Evolutionary conservation across 1,140 invertebrate species (phyloP).

Genomic region (Lucilia sericata): DNA sequence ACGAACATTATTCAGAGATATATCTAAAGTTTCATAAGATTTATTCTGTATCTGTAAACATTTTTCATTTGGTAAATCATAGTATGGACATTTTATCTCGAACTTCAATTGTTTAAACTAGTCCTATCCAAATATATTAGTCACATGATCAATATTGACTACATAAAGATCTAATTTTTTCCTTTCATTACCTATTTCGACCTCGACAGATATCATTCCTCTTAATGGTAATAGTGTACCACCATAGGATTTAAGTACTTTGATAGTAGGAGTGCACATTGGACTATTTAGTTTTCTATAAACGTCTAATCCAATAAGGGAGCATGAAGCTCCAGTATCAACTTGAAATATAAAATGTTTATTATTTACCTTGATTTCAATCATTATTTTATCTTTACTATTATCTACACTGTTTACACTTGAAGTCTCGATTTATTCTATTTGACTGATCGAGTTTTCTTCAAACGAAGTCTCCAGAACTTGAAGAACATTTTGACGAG

Average conservation of each 20-base stretch:
- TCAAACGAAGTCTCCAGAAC: too few relatives aligned
- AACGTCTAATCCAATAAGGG: conserved; percentile 2
- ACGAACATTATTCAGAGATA: too few relatives aligned
- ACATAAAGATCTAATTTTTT: not conserved
- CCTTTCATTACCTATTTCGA: not conserved
- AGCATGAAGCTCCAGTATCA: conserved; percentile 11
- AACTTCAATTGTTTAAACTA: not conserved
- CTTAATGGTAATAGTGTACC: not conserved
- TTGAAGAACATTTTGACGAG: too few relatives aligned
- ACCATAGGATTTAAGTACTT: not conserved
- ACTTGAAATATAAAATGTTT: not conserved
- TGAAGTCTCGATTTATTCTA: too few relatives aligned
- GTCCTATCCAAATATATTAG: not conserved
- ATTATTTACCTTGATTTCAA: conserved; percentile 13
- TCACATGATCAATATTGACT: not conserved
- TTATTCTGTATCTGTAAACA: not conserved
- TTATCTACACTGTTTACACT: too few relatives aligned
- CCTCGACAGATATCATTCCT: conserved; percentile 1
- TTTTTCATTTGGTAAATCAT: not conserved
- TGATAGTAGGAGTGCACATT: not conserved
- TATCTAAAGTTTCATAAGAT: too few relatives aligned
- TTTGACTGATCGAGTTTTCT: too few relatives aligned
- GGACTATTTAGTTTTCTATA: not conserved
- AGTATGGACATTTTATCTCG: not conserved
- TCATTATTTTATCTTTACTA: not conserved